phyloP scores from a whole-genome alignment of 2,797 vertebrate genomes.

The Craterocephalus amniculus region DNA sequence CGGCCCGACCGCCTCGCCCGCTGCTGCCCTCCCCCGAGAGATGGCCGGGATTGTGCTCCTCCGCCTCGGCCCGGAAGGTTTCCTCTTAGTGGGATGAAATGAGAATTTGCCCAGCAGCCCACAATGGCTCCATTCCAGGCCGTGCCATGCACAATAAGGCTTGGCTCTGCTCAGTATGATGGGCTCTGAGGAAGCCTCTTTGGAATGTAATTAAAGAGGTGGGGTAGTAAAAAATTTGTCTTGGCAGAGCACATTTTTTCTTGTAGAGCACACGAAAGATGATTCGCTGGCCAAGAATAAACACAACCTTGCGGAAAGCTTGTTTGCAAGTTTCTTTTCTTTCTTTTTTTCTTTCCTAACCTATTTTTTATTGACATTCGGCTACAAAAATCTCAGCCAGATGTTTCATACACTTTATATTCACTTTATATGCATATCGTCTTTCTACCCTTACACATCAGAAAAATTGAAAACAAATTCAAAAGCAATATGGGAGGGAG shows the following conservation, averaged over 20 bases:
- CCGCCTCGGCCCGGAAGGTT: constrained; percentile 60
- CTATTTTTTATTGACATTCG: background rate
- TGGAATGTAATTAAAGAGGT: constrained; percentile 68
- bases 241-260: constrained; percentile 48
- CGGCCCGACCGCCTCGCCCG: constrained; percentile 39
- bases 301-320: constrained; percentile 35
- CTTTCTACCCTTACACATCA: background rate
- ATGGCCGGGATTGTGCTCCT: constrained; percentile 55
- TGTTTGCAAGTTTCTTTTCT: background rate
- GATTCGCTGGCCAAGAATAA: constrained; percentile 54
- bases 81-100: constrained; percentile 63
- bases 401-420: background rate
- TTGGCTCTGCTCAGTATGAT: constrained; percentile 58
- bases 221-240: constrained; percentile 59
- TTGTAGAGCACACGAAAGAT: constrained; percentile 49
- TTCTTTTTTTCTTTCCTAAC: background rate
- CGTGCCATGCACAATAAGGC: constrained; percentile 71
- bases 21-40: constrained; percentile 46
- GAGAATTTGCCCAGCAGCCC: constrained; percentile 62
- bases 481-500: background rate
- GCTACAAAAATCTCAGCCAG: background rate
- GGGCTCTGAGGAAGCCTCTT: constrained; percentile 62
- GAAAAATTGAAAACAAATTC: background rate
- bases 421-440: background rate
- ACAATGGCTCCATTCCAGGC: constrained; percentile 71